Conservation (phyloP, 2,113 vertebrate species). For the Tretioscincus oriximinensis region DNA sequence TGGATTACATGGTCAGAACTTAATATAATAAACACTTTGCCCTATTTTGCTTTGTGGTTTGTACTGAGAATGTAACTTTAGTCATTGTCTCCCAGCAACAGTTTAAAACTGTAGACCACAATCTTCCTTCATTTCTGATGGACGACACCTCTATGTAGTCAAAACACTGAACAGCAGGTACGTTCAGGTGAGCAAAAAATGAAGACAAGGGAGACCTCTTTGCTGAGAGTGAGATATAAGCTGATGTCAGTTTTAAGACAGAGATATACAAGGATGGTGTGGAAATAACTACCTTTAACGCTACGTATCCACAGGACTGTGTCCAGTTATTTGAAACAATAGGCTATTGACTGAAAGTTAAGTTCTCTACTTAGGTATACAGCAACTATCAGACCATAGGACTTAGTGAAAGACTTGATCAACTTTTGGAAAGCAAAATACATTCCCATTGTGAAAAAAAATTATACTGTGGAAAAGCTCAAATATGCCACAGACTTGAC, state of each 20-base stretch:
- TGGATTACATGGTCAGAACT: slow-evolving; percentile 14
- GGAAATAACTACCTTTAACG: slow-evolving; percentile 41
- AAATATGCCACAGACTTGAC: background rate
- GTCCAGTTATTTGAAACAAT: slow-evolving; percentile 28
- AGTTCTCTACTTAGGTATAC: background rate
- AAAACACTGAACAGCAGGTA: slow-evolving; percentile 18
- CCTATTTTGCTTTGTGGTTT: slow-evolving; percentile 30
- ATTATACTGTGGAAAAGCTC: background rate
- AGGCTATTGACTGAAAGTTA: slow-evolving; percentile 5
- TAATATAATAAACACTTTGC: slow-evolving; percentile 33
- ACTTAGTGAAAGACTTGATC: background rate
- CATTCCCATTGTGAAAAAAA: background rate
- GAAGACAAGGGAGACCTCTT: background rate
- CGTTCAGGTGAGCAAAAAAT: slow-evolving; percentile 2
- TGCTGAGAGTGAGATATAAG: background rate
- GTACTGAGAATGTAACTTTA: slow-evolving; percentile 7
- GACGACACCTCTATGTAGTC: background rate
- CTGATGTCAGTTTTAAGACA: background rate
- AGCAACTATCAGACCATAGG: background rate
- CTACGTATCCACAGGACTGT: background rate
- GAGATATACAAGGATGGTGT: slow-evolving; percentile 7
- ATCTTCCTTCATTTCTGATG: background rate
- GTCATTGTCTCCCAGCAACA: slow-evolving; percentile 1
- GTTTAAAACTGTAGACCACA: slow-evolving; percentile 1
- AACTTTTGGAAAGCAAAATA: background rate